These are phyloP conservation scores for Copsychus sechellarum DNA, from an alignment of 2,113 vertebrate genomes.

Conservation along the genomic window DNA sequence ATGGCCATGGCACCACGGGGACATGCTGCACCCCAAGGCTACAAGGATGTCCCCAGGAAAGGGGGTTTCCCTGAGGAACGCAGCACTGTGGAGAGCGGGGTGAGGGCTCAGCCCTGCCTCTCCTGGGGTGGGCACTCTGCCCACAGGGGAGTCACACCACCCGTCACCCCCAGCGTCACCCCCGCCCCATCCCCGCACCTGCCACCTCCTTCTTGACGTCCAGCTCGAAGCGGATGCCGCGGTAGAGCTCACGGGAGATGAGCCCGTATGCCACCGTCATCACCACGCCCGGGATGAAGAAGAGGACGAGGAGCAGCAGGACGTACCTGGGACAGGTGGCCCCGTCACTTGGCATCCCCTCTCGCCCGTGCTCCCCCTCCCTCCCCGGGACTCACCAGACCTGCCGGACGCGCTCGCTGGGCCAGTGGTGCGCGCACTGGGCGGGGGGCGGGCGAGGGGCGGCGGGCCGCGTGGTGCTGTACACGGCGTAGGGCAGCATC, in stretches of 20 bases:
- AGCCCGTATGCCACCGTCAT: conserved; percentile 77
- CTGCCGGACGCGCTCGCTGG: conserved; percentile 77
- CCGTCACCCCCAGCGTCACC: fast-evolving
- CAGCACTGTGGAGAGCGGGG: fast-evolving
- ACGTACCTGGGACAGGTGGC: conserved; percentile 61
- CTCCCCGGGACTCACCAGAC: conserved; percentile 79
- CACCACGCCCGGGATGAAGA: conserved; percentile 77
- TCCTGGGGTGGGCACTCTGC: not conserved
- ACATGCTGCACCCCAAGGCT: not conserved
- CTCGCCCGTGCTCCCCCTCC: fast-evolving
- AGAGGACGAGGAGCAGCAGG: conserved; percentile 74
- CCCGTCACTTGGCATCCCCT: fast-evolving
- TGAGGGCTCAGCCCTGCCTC: not conserved
- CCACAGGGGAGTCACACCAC: fast-evolving
- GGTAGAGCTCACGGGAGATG: conserved; percentile 79
- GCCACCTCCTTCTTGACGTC: conserved; percentile 20
- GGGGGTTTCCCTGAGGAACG: not conserved
- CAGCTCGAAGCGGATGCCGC: conserved; percentile 75
- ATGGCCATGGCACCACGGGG: fast-evolving
- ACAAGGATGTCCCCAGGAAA: not conserved
- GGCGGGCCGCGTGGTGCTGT: conserved; percentile 77
- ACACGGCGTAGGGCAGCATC: conserved; percentile 91
- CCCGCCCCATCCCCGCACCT: not conserved
- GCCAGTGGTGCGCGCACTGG: conserved; percentile 85
- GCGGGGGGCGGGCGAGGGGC: conserved; percentile 48